These are phyloP conservation scores for Amphilophus citrinellus DNA, from an alignment of 2,113 vertebrate species.

Conservation along the genomic window DNA sequence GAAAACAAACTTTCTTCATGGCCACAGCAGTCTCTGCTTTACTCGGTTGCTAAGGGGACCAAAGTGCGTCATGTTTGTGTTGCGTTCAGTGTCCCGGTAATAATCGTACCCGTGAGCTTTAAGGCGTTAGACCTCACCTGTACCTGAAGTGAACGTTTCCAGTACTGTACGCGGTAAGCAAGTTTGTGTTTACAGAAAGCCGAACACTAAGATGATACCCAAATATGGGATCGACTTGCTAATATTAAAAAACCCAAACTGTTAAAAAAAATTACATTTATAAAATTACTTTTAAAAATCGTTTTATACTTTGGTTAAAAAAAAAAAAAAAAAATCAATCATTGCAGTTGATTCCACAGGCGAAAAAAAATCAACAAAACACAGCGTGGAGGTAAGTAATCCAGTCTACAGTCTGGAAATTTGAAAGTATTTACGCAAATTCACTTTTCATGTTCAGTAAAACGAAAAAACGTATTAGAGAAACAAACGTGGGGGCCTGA, in stretches of 20 bases:
- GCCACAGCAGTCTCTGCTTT: not conserved
- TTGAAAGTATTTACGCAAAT: too few species aligned
- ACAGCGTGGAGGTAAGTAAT: too few species aligned
- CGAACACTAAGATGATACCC: not conserved
- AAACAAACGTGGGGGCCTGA: too few species aligned
- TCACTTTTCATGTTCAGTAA: too few species aligned
- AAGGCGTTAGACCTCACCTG: not conserved
- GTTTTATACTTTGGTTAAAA: not conserved
- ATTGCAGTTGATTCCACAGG: too few species aligned
- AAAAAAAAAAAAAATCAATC: not conserved
- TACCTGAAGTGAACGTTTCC: not conserved
- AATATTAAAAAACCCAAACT: not conserved
- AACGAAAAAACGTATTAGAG: too few species aligned
- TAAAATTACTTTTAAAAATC: not conserved
- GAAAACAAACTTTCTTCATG: slow-evolving; percentile 6
- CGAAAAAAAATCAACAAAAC: too few species aligned
- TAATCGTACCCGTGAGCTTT: slow-evolving; percentile 28
- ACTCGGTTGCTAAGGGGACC: slow-evolving; percentile 43
- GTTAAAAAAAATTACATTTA: not conserved
- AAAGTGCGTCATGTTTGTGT: slow-evolving; percentile 13
- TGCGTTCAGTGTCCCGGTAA: slow-evolving; percentile 51
- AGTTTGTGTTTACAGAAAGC: not conserved
- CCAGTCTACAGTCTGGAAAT: too few species aligned
- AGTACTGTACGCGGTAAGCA: not conserved
- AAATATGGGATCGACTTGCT: not conserved